Conservation (phyloP, 2,797 vertebrate species). For the Poeciliopsis presidionis region DNA sequence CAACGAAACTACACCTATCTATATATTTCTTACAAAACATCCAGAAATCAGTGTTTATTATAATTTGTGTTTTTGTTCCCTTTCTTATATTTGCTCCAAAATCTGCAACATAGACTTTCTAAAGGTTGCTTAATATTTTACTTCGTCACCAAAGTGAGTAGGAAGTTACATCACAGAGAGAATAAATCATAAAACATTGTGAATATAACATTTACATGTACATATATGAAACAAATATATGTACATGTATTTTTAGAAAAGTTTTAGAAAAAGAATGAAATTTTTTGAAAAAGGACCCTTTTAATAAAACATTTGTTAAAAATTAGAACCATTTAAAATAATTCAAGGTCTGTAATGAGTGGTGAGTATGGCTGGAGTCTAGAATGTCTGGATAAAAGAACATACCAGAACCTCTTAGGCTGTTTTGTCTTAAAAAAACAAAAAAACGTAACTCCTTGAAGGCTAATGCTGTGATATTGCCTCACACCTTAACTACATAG, state of each 20-base stretch:
- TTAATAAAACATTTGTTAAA: background rate
- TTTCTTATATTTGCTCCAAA: background rate
- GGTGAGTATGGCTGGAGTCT: background rate
- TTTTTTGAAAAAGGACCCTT: background rate
- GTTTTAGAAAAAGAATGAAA: background rate
- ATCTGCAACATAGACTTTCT: background rate
- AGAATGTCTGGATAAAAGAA: background rate
- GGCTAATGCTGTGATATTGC: no score
- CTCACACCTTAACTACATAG: no score
- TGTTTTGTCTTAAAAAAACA: background rate
- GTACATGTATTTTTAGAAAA: no score
- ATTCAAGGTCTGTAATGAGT: background rate
- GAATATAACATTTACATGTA: background rate
- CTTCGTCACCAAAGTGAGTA: background rate
- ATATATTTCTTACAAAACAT: background rate
- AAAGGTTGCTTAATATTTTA: background rate
- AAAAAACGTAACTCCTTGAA: no score
- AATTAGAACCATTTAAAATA: background rate
- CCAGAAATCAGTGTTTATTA: background rate
- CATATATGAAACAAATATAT: background rate
- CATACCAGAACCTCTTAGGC: background rate
- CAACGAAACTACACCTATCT: constrained; percentile 30
- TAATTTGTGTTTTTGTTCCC: background rate
- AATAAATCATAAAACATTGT: background rate
- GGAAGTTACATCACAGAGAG: background rate